These are phyloP conservation scores for Hipposideros larvatus DNA, from an alignment of 2,797 vertebrate species.

Conservation along the genomic window DNA sequence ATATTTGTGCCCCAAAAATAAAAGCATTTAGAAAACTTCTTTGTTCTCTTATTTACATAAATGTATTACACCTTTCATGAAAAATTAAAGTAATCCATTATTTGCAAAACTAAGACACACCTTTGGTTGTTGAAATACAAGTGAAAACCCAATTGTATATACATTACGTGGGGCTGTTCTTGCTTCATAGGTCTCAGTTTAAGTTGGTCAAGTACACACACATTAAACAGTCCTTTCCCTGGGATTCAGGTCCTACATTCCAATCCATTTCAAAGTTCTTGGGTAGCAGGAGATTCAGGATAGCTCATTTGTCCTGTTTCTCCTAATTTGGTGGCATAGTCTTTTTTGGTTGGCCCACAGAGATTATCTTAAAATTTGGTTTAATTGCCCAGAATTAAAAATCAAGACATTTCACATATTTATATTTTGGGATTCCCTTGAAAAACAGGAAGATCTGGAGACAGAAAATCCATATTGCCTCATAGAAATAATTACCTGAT, in stretches of 20 bases:
- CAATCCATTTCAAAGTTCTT: background rate
- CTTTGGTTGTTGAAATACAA: background rate
- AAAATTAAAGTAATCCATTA: conserved; percentile 33
- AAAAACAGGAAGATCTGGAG: conserved; percentile 38
- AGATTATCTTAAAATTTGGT: conserved; percentile 9
- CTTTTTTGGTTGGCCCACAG: background rate
- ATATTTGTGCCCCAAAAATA: conserved; percentile 61
- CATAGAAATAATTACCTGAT: background rate
- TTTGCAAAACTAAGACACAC: conserved; percentile 50
- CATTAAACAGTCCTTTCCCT: background rate
- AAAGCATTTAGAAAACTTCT: conserved; percentile 69
- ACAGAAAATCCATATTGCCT: background rate
- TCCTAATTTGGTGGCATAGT: background rate
- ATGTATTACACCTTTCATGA: background rate
- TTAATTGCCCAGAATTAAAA: conserved; percentile 46
- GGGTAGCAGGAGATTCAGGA: background rate
- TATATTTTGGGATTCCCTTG: conserved; percentile 47
- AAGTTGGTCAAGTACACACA: background rate
- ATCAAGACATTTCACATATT: background rate
- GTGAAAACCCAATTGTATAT: background rate
- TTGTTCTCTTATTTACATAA: conserved; percentile 48
- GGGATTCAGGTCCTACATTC: background rate
- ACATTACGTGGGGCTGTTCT: background rate
- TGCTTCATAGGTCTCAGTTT: conserved; percentile 33
- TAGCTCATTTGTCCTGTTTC: background rate